These are phyloP conservation scores for Agelaius tricolor DNA, from an alignment of 2,113 vertebrate genomes.

Conservation along the genomic window DNA sequence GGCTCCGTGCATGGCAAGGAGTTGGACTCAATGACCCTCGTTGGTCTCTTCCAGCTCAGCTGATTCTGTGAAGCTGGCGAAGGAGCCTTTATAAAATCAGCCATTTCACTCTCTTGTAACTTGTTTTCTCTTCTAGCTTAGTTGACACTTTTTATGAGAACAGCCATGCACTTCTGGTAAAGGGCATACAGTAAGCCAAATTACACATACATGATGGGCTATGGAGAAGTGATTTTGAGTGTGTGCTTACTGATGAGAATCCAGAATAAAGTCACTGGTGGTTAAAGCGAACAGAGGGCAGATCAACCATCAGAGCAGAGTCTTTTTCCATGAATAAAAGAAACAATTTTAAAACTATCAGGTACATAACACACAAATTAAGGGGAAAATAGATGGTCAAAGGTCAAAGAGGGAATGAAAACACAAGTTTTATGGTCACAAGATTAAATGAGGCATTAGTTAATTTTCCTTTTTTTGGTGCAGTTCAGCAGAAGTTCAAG, in stretches of 20 bases:
- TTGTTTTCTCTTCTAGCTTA: not conserved
- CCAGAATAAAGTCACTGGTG: not conserved
- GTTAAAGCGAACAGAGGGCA: not conserved
- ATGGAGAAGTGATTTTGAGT: not conserved
- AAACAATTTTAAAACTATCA: slow-evolving; percentile 59
- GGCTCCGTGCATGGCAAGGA: not conserved
- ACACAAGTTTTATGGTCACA: slow-evolving; percentile 67
- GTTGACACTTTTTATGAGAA: not conserved
- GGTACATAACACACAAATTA: slow-evolving; percentile 66
- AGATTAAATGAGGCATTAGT: slow-evolving; percentile 71
- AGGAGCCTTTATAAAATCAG: not conserved
- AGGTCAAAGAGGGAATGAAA: slow-evolving; percentile 69
- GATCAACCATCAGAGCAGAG: not conserved
- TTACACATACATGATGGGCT: not conserved
- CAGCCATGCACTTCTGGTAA: not conserved
- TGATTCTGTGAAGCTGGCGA: not conserved
- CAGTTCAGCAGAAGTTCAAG: slow-evolving; percentile 68
- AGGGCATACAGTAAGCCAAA: not conserved
- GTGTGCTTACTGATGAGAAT: not conserved
- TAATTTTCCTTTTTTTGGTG: slow-evolving; percentile 64
- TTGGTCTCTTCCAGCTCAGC: not conserved
- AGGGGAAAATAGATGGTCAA: slow-evolving; percentile 58
- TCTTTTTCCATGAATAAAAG: slow-evolving; percentile 46
- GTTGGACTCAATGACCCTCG: not conserved
- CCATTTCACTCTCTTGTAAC: not conserved